Base-by-base conservation (phyloP, 2,797 vertebrate genomes). In the Micromesistius poutassou region DNA sequence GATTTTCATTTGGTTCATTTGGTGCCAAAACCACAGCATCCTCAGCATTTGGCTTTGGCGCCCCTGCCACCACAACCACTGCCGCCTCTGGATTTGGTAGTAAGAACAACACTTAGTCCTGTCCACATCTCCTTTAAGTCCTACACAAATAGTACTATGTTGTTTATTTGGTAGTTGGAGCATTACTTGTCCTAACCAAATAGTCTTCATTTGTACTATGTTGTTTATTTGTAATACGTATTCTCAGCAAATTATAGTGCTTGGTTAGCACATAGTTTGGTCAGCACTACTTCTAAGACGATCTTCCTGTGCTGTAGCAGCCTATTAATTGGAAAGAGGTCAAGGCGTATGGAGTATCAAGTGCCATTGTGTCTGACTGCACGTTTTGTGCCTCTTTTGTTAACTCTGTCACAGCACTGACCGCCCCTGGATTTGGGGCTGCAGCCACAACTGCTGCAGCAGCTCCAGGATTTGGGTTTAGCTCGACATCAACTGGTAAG, bases 81-180 rank as follows among this genome's bases (percentile, higher is more conserved):
- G 91, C 95, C 71, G 76, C 94, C 3, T 91, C 95, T 12, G 93
- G 94, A 87, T 96, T 96, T 83, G 93, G 94, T 87, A 94, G 94
- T 95, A 94, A 94, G 93, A 91, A 50, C 83, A 81, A 30, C 71
- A 73, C 50, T 82, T 46, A 42, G 74, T 75, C 75, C 78, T 35
- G 74, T 78, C 75, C 68, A 30, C 14, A 10, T 30, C 30, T 71
- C n/a, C 28, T 70, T 70, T 22, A 19, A 55, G 16, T 22, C 46
- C 46, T 22, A 42, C 12, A 42, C 19, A 55, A 72, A 33, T 30
- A 19, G 30, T 72, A 13, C 28, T 74, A 42, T 22, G 28, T 22
- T 19, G 30, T 75, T 40, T 22, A 38, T 55, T 55, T 55, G 4
- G 16, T 19, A 22, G 7, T 30, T 9, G 7, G 9, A 28, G 28